Conservation (phyloP, 1,140 invertebrate genomes). For the Lasaia peninsularis region DNA sequence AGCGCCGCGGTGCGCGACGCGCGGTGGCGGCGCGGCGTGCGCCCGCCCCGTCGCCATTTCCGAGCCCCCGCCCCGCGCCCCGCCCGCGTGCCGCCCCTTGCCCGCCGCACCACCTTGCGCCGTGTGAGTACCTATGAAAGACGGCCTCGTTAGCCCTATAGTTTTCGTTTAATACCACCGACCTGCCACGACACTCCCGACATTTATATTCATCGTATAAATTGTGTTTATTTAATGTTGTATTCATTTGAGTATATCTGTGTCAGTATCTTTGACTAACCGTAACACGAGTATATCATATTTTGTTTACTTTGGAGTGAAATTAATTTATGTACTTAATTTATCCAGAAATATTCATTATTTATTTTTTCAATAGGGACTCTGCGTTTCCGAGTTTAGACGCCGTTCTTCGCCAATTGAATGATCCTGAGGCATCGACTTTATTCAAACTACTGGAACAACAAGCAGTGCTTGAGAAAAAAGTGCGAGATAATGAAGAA, state of each 20-base stretch:
- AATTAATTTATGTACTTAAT: too few species aligned
- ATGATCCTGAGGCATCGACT: conserved; percentile 65
- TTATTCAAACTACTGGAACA: conserved; percentile 76
- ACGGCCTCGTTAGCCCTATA: too few species aligned
- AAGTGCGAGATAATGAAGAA: conserved; percentile 70
- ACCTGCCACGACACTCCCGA: too few species aligned
- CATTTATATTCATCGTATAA: too few species aligned
- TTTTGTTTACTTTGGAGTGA: too few species aligned
- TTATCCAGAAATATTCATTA: too few species aligned
- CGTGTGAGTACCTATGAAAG: conserved; percentile 54
- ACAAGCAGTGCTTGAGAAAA: conserved; percentile 74
- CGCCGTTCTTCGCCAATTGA: conserved; percentile 80
- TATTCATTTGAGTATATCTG: too few species aligned
- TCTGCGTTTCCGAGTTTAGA: conserved; percentile 89
- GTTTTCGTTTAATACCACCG: too few species aligned
- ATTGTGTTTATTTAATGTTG: too few species aligned
- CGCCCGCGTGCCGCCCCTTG: conserved; percentile 51
- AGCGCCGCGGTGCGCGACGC: conserved; percentile 74
- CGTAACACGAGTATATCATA: too few species aligned
- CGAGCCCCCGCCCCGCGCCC: conserved; percentile 48
- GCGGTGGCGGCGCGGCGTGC: conserved; percentile 46
- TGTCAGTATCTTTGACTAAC: too few species aligned
- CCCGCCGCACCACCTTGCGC: conserved; percentile 50
- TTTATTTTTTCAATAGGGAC: conserved; percentile 80
- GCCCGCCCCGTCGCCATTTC: conserved; percentile 60